Conservation (phyloP, 2,888 invertebrate species). For the Nemurella pictetii region DNA sequence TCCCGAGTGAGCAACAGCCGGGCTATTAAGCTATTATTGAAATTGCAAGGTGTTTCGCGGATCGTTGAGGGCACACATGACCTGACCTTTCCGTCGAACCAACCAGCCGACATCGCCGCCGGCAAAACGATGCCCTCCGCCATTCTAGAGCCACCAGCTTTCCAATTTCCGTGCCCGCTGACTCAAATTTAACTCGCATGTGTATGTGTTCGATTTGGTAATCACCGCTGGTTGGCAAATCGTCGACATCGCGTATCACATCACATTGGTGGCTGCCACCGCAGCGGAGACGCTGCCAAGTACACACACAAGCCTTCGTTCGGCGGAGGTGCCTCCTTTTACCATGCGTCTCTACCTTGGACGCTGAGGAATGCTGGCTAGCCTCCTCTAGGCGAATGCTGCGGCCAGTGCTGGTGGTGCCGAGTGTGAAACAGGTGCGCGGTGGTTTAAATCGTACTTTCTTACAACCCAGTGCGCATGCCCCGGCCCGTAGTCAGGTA, state of each 20-base stretch:
- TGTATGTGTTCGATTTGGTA: slow-evolving; percentile 16
- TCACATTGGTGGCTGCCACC: background rate
- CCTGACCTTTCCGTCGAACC: background rate
- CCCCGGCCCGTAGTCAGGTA: no score
- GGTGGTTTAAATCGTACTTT: slow-evolving; percentile 24
- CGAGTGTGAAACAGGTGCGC: slow-evolving; percentile 29
- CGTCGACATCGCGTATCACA: background rate
- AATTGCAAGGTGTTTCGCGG: background rate
- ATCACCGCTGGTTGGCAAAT: slow-evolving; percentile 14
- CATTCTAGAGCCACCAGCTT: background rate
- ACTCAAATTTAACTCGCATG: background rate
- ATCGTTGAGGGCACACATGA: background rate
- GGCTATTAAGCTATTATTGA: background rate
- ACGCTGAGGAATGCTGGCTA: slow-evolving; percentile 14
- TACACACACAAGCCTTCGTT: background rate
- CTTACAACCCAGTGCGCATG: slow-evolving; percentile 21
- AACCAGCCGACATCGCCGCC: background rate
- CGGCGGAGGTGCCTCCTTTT: background rate
- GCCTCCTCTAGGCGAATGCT: slow-evolving; percentile 15
- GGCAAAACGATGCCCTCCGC: background rate
- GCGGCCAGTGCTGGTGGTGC: no score
- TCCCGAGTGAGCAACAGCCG: no score
- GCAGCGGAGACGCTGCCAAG: background rate
- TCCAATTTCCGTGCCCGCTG: background rate
- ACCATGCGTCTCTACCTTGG: background rate